Evolutionary conservation across 37 sponge, comb jelly and placozoan species (phyloP).

Genomic region (Cliona cf. orientalis): DNA sequence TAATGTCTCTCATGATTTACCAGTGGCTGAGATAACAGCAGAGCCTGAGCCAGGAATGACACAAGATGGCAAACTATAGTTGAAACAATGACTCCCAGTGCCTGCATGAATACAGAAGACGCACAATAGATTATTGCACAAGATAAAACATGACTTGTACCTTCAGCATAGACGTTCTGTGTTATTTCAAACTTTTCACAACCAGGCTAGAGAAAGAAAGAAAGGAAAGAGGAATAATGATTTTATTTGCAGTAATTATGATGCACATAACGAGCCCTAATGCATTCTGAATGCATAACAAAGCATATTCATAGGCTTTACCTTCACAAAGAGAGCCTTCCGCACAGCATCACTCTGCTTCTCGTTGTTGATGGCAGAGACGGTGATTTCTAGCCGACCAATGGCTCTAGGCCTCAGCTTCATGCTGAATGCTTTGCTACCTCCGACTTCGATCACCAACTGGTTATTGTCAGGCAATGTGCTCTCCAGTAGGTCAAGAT

Average conservation of each 20-base stretch:
- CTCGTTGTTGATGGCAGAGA: conserved; percentile 2
- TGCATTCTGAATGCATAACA: neutral
- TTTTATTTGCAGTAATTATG: neutral
- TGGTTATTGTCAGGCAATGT: neutral
- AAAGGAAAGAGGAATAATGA: neutral
- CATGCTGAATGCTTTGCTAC: conserved; percentile 11
- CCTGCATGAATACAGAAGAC: neutral
- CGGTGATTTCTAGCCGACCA: conserved; percentile 37
- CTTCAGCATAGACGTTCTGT: conserved; percentile 19
- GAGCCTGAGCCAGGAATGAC: conserved; percentile 42
- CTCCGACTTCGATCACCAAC: neutral
- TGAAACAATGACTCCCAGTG: conserved; percentile 16
- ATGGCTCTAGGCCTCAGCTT: conserved; percentile 40
- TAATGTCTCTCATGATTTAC: conserved; percentile 3
- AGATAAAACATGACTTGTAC: neutral
- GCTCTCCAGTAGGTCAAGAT: conserved; percentile 17
- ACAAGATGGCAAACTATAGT: conserved; percentile 41
- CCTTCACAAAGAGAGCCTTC: conserved; percentile 58
- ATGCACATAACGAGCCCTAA: neutral
- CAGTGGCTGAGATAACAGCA: conserved; percentile 49
- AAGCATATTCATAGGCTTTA: conserved; percentile 1
- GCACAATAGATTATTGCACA: too few relatives aligned
- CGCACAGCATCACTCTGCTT: conserved; percentile 36
- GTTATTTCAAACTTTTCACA: conserved; percentile 50
- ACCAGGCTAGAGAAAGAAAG: conserved; percentile 49